These are phyloP conservation scores for Amazona guildingii DNA, from an alignment of 2,113 vertebrate genomes.

Conservation along the genomic window DNA sequence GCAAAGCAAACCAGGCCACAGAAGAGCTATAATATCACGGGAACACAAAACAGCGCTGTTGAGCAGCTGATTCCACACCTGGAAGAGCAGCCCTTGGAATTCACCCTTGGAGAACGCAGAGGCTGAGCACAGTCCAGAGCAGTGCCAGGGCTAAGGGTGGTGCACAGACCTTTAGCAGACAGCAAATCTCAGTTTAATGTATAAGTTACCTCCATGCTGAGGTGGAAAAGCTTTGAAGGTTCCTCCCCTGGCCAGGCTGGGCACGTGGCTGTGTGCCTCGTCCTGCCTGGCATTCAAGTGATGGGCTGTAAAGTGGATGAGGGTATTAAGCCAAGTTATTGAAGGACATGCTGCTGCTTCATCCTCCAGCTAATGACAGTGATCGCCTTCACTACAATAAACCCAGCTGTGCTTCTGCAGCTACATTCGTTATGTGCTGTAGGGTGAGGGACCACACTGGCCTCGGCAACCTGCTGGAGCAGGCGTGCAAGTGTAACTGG, in stretches of 20 bases:
- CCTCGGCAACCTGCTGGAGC: not conserved
- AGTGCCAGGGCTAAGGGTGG: not conserved
- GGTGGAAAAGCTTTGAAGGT: not conserved
- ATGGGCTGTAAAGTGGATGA: not conserved
- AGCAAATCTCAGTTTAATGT: not conserved
- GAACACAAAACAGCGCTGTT: not conserved
- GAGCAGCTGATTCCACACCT: not conserved
- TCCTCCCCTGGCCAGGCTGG: not conserved
- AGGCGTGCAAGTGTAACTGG: not conserved
- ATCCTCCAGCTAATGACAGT: not conserved
- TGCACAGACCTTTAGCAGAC: not conserved
- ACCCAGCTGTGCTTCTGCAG: not conserved
- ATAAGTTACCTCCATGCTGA: fast-evolving
- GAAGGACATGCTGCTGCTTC: not conserved
- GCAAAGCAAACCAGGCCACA: not conserved
- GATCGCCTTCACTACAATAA: not conserved
- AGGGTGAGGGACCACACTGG: fast-evolving
- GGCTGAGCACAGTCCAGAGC: not conserved
- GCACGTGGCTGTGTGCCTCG: not conserved
- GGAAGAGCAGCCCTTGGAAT: not conserved
- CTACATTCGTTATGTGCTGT: fast-evolving
- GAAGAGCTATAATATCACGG: not conserved
- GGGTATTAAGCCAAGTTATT: not conserved
- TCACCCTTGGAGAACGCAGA: not conserved
- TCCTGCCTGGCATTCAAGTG: not conserved